Evolutionary conservation across 2,797 vertebrate genomes (phyloP), one percentile per base, ranked within the genome.

Genomic region (Buceros bicornis): DNA sequence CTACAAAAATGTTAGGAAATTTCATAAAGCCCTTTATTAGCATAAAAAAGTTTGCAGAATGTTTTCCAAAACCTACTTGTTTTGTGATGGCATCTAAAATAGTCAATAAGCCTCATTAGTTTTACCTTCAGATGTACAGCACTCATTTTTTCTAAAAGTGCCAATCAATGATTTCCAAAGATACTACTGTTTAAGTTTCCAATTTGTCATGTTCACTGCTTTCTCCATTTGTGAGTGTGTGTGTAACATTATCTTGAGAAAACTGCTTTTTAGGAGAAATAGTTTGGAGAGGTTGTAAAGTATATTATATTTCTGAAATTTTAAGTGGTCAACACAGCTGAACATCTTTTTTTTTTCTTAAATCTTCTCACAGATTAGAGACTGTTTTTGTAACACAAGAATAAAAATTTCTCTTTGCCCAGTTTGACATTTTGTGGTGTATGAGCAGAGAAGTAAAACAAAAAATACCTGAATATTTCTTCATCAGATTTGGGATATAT

Each of bases 51-150:
- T 64, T 64, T 60, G 8, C 14, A 78, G 35, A 64, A 56, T 16
- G 16, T 2, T n/a, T 4, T 26, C 16, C 13, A 56, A 76, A 62
- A 56, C 3, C 7, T 33, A 48, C 11, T 21, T 2, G 0, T 14
- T 76, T 77, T 71, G 21, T 51, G 15, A 53, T 33, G 11, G 2
- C 9, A 56, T 3, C 26, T 65, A 25, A 50, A 69, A 82, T 8
- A 47, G 6, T 26, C n/a, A 77, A 25, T 35, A 18, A 5, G 2
- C 4, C 5, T 42, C 5, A 35, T 13, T 29, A 45, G 1, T 35
- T 67, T 84, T 40, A 12, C 12, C 37, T 40, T 40, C 37, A 40
- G 37, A 10, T 40, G 37, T 40, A 40, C 12, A 12, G 10, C 37
- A 40, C 37, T 40, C 37, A 40, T 10, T 40, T 40, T 40, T 40